Evolutionary conservation across 2,888 invertebrate species (phyloP).

Genomic region (Pemphredon lugubris): DNA sequence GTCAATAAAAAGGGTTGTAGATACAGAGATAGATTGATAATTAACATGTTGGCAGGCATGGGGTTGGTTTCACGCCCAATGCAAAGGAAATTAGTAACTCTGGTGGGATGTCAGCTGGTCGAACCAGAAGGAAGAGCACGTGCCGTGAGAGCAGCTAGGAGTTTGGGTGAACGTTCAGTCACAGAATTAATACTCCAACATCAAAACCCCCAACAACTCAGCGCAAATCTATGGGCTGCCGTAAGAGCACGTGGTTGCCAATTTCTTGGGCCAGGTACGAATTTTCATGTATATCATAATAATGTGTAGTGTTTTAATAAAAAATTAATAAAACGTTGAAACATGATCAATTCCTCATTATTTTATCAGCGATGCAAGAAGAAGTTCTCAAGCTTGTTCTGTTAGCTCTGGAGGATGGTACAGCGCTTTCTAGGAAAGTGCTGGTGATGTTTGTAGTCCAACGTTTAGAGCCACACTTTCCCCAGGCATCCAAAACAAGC

Average conservation of each 20-base stretch:
- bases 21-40: too few species aligned
- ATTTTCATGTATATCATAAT: neutral
- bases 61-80: slow-evolving; percentile 91
- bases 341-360: neutral
- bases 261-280: slow-evolving; percentile 93
- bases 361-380: slow-evolving; percentile 94
- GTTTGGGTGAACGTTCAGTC: slow-evolving; percentile 96
- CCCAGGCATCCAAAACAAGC: slow-evolving; percentile 98
- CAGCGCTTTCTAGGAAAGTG: slow-evolving; percentile 95
- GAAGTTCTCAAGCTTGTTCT: slow-evolving; percentile 97
- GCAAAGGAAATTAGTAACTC: slow-evolving; percentile 96
- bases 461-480: slow-evolving; percentile 95
- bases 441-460: slow-evolving; percentile 99
- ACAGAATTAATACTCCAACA: slow-evolving; percentile 96
- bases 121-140: slow-evolving; percentile 93
- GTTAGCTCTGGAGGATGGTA: slow-evolving; percentile 96
- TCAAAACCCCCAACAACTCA: slow-evolving; percentile 97
- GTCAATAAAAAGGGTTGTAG: too few species aligned
- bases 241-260: slow-evolving; percentile 98
- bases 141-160: slow-evolving; percentile 91
- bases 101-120: slow-evolving; percentile 95
- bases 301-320: neutral
- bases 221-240: slow-evolving; percentile 98
- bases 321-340: neutral
- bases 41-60: slow-evolving; percentile 63